These are phyloP conservation scores for Sardinella longiceps DNA, from an alignment of 2,797 vertebrate genomes.

Conservation along the genomic window DNA sequence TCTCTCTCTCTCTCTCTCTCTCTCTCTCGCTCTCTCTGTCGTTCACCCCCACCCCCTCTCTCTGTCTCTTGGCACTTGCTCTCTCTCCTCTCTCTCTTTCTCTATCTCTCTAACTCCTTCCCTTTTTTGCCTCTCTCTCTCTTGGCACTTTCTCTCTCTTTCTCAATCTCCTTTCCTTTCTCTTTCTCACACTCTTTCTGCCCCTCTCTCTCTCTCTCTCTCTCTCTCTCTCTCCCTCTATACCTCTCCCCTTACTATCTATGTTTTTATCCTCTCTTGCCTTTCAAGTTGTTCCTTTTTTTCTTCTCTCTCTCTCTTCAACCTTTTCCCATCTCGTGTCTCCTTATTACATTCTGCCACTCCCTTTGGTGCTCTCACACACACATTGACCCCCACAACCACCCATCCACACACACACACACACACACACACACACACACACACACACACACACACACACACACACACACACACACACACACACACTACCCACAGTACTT, in stretches of 20 bases:
- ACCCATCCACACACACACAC: not conserved
- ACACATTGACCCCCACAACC: not conserved
- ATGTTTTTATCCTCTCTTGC: not conserved
- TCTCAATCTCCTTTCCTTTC: not conserved
- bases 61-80: not conserved
- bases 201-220: constrained; percentile 26
- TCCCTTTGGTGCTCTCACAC: not conserved
- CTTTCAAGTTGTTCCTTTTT: not conserved
- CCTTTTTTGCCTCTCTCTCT: constrained; percentile 32
- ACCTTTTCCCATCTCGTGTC: not conserved
- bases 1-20: constrained; percentile 25
- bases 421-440: not conserved
- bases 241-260: not conserved
- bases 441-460: constrained; percentile 29
- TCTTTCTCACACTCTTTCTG: too few relatives aligned
- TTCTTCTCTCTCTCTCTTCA: not conserved
- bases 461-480: constrained; percentile 5
- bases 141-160: not conserved
- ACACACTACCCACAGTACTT: not conserved
- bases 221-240: constrained; percentile 29
- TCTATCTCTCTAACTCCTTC: not conserved
- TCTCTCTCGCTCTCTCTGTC: not conserved
- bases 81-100: too few relatives aligned
- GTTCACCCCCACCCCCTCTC: constrained; percentile 41
- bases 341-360: not conserved